Evolutionary conservation across 1,140 invertebrate genomes (phyloP).

Genomic region (Notospermus geniculatus): DNA sequence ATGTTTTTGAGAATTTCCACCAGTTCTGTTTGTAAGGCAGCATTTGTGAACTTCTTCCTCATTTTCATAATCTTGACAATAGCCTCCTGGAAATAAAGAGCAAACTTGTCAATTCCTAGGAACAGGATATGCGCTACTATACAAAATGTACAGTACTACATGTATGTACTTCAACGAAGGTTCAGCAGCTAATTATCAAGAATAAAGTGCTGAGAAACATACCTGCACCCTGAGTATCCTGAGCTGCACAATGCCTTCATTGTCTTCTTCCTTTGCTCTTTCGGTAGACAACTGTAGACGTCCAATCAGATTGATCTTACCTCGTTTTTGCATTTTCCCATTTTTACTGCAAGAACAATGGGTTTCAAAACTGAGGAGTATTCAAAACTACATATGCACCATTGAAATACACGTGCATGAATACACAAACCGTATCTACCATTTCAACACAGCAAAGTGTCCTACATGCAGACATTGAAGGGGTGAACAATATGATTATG

Average conservation of each 20-base stretch:
- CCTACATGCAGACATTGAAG: too few species aligned
- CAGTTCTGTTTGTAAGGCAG: slow-evolving; percentile 91
- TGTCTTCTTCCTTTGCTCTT: slow-evolving; percentile 87
- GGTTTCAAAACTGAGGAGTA: too few species aligned
- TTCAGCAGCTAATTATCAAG: neutral
- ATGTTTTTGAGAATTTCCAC: slow-evolving; percentile 98
- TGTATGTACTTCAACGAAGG: too few species aligned
- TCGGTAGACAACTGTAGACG: slow-evolving; percentile 92
- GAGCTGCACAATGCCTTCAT: slow-evolving; percentile 94
- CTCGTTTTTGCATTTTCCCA: slow-evolving; percentile 87
- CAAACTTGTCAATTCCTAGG: neutral
- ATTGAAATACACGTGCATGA: too few species aligned
- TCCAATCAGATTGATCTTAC: slow-evolving; percentile 93
- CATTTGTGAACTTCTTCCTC: slow-evolving; percentile 90
- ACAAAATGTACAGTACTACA: too few species aligned
- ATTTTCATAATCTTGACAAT: slow-evolving; percentile 99
- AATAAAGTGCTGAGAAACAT: slow-evolving; percentile 27
- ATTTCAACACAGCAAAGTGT: too few species aligned
- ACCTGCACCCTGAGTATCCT: slow-evolving; percentile 84
- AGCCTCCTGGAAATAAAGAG: slow-evolving; percentile 72
- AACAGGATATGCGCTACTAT: too few species aligned
- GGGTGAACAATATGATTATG: too few species aligned
- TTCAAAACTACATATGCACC: too few species aligned
- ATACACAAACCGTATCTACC: too few species aligned
- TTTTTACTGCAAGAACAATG: slow-evolving; percentile 87